Base-by-base conservation (phyloP, 1,140 invertebrate species). In the Limonius californicus region DNA sequence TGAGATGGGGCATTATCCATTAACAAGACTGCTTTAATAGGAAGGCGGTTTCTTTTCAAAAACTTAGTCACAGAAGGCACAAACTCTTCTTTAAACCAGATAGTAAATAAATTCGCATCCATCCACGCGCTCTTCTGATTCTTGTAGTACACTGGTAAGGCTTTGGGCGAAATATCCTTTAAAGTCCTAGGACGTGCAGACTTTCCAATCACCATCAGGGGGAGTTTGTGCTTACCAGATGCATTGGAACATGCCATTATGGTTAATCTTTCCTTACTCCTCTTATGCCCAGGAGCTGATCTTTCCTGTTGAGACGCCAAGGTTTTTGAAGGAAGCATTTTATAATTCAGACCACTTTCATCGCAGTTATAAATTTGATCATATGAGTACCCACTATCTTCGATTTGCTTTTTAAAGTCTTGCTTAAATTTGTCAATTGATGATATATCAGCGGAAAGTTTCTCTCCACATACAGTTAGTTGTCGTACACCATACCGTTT, bases 181-280 rank as follows among this genome's bases (percentile, higher is more conserved):
- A 21, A 43, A 27, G 39, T 18, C 14, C 43, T 43, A 8, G 57
- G 39, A 45, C 14, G 18, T 18, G 2, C 11, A 15, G 57, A 45
- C 27, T 59, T 59, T n/a, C 39, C 57, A 47, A 59, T 59, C 14
- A 71, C 47, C 55, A 75, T 53, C 50, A 79, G 57, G 45, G 74
- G 72, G 21, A 77, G 59, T 71, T 69, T 70, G 42, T 74, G 69
- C 18, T 62, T 73, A 1, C 74, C 71, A n/a, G n/a, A 39, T 27
- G 71, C 72, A 71, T 79, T 78, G 47, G 70, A 70, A 43, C 74
- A 77, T 15, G 71, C 68, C 65, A 78, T 68, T 19, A 72, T 63
- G 55, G 73, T 74, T 32, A 77, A 60, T 20, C 74, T 42, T 23
- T 76, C 70, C 68, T 74, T 78, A 57, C 67, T 71, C 27, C 68